Conservation (phyloP, 2,797 vertebrate species). For the Sebastes ruberrimus region DNA sequence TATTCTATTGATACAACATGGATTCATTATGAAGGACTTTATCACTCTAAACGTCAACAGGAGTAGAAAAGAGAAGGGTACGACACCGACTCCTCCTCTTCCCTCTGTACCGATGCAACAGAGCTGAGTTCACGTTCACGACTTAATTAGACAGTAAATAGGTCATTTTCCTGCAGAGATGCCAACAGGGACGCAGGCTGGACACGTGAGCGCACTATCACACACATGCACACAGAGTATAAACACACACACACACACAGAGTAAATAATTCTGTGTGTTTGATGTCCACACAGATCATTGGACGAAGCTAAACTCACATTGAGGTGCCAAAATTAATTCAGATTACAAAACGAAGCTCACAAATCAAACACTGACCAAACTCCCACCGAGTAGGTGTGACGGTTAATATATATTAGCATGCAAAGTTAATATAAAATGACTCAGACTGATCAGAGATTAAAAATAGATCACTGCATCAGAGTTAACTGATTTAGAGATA, state of each 20-base stretch:
- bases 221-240: neutral
- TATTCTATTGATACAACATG: neutral
- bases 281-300: neutral
- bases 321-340: neutral
- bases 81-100: neutral
- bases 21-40: neutral
- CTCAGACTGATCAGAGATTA: neutral
- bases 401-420: neutral
- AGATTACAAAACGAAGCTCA: neutral
- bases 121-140: neutral
- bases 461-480: neutral
- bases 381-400: neutral
- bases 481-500: neutral
- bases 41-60: neutral
- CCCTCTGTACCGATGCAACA: neutral
- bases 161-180: conserved; percentile 19
- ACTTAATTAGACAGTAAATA: conserved; percentile 24
- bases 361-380: neutral
- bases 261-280: neutral
- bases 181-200: conserved; percentile 5
- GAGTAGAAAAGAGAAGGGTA: neutral
- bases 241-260: neutral
- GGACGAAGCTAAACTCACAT: neutral
- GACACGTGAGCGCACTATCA: neutral
- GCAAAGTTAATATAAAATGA: neutral